These are phyloP conservation scores for Bryconaethiops microstoma DNA, from an alignment of 2,797 vertebrate species.

Conservation along the genomic window DNA sequence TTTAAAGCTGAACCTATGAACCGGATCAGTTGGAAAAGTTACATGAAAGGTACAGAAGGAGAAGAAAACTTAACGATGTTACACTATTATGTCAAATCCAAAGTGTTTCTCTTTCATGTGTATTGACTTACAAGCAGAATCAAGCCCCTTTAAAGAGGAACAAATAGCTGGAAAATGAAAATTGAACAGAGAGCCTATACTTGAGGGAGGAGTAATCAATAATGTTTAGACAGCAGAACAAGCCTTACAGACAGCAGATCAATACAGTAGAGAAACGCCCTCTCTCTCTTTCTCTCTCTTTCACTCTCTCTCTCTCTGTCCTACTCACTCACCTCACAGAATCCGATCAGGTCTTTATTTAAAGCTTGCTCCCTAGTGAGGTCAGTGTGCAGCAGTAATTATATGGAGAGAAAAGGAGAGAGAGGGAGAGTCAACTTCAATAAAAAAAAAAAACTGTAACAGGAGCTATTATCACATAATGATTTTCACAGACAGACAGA, in stretches of 20 bases:
- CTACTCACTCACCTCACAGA: conserved; percentile 51
- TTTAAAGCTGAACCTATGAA: background rate
- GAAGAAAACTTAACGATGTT: conserved; percentile 8
- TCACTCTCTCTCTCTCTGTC: conserved; percentile 62
- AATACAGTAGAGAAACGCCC: conserved; percentile 64
- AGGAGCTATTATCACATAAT: background rate
- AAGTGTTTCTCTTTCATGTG: conserved; percentile 54
- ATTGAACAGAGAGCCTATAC: conserved; percentile 75
- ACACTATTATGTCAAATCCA: conserved; percentile 40
- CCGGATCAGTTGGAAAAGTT: conserved; percentile 1
- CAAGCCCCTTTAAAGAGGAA: conserved; percentile 72
- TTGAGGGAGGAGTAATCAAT: conserved; percentile 74
- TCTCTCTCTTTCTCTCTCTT: conserved; percentile 60
- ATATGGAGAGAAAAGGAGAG: conserved; percentile 16
- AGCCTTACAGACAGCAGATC: conserved; percentile 78
- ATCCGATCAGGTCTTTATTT: conserved; percentile 62
- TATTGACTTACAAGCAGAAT: conserved; percentile 61
- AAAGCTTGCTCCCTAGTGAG: conserved; percentile 49
- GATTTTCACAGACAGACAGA: background rate
- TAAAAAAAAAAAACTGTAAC: background rate
- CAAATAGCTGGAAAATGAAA: conserved; percentile 79
- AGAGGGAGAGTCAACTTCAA: conserved; percentile 19
- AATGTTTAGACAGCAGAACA: conserved; percentile 80
- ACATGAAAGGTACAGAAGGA: background rate
- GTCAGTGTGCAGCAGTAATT: conserved; percentile 45